phyloP scores from a whole-genome alignment of 1,140 invertebrate genomes.

The Drosophila saltans region DNA sequence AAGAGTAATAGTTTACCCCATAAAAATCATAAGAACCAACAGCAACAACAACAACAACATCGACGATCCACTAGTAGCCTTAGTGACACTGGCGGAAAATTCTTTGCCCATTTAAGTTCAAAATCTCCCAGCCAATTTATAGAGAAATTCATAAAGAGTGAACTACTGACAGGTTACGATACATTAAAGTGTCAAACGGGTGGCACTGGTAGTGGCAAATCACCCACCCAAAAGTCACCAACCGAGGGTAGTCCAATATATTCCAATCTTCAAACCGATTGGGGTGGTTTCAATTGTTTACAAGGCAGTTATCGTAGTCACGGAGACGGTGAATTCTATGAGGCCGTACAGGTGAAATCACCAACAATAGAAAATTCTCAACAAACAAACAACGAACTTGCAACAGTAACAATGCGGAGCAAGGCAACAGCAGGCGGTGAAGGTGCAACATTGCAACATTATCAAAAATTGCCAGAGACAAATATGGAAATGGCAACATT shows the following conservation, averaged over 20 bases:
- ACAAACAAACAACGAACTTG: slow-evolving; percentile 13
- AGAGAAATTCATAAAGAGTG: slow-evolving; percentile 70
- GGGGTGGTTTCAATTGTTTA: slow-evolving; percentile 62
- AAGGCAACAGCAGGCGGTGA: slow-evolving; percentile 31
- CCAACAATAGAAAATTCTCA: slow-evolving; percentile 18
- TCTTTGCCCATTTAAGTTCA: slow-evolving; percentile 59
- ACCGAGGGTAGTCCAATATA: slow-evolving; percentile 34
- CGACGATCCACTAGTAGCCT: slow-evolving; percentile 63
- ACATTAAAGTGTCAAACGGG: slow-evolving; percentile 58
- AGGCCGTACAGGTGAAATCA: slow-evolving; percentile 54
- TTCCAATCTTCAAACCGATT: slow-evolving; percentile 47
- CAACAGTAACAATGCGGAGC: slow-evolving; percentile 50
- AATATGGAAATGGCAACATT: slow-evolving; percentile 52
- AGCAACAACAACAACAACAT: slow-evolving; percentile 29
- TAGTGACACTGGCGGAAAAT: slow-evolving; percentile 54
- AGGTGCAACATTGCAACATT: slow-evolving; percentile 63
- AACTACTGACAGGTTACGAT: slow-evolving; percentile 70
- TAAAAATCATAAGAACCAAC: slow-evolving; percentile 43
- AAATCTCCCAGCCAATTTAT: slow-evolving; percentile 73
- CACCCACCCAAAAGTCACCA: slow-evolving; percentile 27
- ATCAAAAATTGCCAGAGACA: slow-evolving; percentile 62
- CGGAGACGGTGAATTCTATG: slow-evolving; percentile 68
- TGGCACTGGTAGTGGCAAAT: slow-evolving; percentile 29
- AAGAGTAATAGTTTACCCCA: slow-evolving; percentile 64
- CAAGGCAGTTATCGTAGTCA: slow-evolving; percentile 74